phyloP scores from a whole-genome alignment of 2,888 invertebrate genomes.

The Morpho deidamia region DNA sequence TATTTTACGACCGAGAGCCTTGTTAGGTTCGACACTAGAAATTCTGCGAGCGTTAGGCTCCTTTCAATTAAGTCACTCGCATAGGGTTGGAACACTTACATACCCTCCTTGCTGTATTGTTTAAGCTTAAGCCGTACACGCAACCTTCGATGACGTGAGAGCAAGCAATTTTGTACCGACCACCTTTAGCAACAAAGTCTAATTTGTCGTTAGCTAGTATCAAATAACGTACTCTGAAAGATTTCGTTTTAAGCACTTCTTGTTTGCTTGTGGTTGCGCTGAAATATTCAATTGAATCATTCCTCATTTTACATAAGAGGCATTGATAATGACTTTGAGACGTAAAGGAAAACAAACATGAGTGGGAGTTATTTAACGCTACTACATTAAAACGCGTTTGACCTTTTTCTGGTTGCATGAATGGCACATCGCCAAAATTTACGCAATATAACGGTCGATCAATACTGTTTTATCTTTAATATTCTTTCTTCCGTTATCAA shows the following conservation, averaged over 20 bases:
- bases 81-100: slow-evolving; percentile 28
- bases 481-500: too few relatives aligned
- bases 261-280: slow-evolving; percentile 4
- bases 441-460: too few relatives aligned
- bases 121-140: slow-evolving; percentile 16
- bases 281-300: slow-evolving; percentile 1
- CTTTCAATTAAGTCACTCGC: slow-evolving; percentile 28
- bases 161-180: slow-evolving; percentile 15
- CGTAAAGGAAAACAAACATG: too few relatives aligned
- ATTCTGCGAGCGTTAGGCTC: slow-evolving; percentile 25
- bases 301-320: not conserved
- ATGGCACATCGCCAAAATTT: too few relatives aligned
- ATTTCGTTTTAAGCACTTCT: slow-evolving; percentile 13
- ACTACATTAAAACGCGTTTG: too few relatives aligned
- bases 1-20: slow-evolving; percentile 24
- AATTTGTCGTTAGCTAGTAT: slow-evolving; percentile 7
- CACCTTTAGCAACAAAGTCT: slow-evolving; percentile 6
- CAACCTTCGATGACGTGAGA: slow-evolving; percentile 9
- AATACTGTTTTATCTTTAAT: too few relatives aligned
- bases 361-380: too few relatives aligned
- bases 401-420: too few relatives aligned
- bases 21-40: slow-evolving; percentile 29
- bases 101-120: slow-evolving; percentile 26
- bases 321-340: not conserved
- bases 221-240: slow-evolving; percentile 11